A percentile compares a stretch with the other conserved stretches of the same genome.
Conservation (phyloP, 2,888 invertebrate genomes). For the Druceiella hillmani region DNA sequence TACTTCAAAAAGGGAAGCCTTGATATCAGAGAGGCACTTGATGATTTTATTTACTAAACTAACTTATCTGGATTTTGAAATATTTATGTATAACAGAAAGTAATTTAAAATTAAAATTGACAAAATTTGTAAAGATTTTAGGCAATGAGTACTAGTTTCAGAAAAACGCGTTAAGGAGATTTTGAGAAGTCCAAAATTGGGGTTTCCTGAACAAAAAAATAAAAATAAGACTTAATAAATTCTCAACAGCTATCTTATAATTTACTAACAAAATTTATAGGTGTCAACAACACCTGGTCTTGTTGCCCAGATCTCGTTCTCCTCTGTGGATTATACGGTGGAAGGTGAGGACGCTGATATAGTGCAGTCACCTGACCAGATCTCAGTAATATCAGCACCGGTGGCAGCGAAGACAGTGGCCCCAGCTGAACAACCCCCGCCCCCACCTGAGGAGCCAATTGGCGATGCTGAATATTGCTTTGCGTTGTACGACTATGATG, state of each 20-base stretch:
- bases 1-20: too few species aligned
- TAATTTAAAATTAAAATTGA: too few species aligned
- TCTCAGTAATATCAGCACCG: conserved; percentile 61
- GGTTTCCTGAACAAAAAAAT: not conserved
- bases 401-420: conserved; percentile 40
- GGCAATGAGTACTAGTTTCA: too few species aligned
- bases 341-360: conserved; percentile 73
- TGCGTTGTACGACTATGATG: conserved; percentile 92
- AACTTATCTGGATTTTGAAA: too few species aligned
- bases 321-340: conserved; percentile 89
- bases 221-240: not conserved
- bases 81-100: too few species aligned
- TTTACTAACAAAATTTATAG: conserved; percentile 4
- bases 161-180: too few species aligned
- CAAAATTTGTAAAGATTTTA: too few species aligned
- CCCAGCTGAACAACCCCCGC: conserved; percentile 10
- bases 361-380: conserved; percentile 66
- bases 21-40: too few species aligned
- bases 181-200: too few species aligned
- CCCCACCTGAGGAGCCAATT: conserved; percentile 21
- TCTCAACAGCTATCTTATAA: not conserved
- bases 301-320: conserved; percentile 84
- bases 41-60: too few species aligned
- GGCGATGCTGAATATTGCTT: conserved; percentile 60
- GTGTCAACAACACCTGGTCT: conserved; percentile 49